Evolutionary conservation across 2,113 vertebrate species (phyloP).

Genomic region (Oncorhynchus gorbuscha): DNA sequence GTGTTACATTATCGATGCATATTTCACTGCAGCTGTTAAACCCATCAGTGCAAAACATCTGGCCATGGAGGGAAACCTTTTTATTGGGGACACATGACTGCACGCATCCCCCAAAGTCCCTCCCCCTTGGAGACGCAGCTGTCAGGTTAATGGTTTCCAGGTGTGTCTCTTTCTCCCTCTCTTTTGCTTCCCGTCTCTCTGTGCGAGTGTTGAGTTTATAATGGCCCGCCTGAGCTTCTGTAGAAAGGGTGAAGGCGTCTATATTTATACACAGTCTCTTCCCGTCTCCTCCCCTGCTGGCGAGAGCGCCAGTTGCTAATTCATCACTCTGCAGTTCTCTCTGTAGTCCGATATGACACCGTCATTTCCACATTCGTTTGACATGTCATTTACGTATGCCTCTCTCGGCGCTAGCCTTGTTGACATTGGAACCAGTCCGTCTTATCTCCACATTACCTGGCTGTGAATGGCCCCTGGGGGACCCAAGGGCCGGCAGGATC

Average conservation of each 20-base stretch:
- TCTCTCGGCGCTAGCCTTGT: not conserved
- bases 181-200: not conserved
- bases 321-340: not conserved
- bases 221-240: slow-evolving; percentile 22
- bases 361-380: not conserved
- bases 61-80: slow-evolving; percentile 36
- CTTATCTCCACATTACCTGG: not conserved
- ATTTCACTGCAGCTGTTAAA: slow-evolving; percentile 56
- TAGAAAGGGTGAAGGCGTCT: slow-evolving; percentile 3
- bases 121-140: slow-evolving; percentile 45
- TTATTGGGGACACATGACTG: slow-evolving; percentile 61
- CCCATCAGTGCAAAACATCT: slow-evolving; percentile 58
- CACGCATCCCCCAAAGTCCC: slow-evolving; percentile 10
- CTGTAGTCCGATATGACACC: not conserved
- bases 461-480: not conserved
- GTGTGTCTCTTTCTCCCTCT: slow-evolving; percentile 12
- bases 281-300: not conserved
- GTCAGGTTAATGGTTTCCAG: slow-evolving; percentile 54
- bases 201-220: slow-evolving; percentile 21
- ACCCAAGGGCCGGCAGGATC: no score
- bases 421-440: not conserved
- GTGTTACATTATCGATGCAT: slow-evolving; percentile 59
- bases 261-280: not conserved
- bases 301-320: not conserved
- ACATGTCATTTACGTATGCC: not conserved